phyloP scores from a whole-genome alignment of 2,797 vertebrate species.

The Chrysolophus pictus region DNA sequence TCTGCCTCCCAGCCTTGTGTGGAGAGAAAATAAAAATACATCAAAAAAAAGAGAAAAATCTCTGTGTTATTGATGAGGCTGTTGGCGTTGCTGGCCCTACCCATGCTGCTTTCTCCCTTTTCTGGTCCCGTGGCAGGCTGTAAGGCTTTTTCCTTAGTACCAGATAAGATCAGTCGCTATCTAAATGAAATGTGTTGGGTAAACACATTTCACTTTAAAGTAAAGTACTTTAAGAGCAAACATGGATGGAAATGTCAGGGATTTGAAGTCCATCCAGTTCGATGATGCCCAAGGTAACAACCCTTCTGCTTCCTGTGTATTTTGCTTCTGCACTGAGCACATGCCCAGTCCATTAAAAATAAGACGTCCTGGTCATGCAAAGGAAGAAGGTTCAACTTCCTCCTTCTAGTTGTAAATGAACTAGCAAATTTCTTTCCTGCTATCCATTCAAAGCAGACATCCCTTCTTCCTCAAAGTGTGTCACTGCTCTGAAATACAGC shows the following conservation, averaged over 20 bases:
- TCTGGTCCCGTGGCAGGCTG: no score
- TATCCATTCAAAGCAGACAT: background rate
- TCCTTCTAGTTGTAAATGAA: background rate
- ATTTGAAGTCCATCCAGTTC: background rate
- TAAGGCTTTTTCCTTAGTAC: background rate
- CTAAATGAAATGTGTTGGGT: background rate
- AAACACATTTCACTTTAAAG: slow-evolving; percentile 8
- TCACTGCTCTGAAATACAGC: background rate
- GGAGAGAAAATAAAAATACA: no score
- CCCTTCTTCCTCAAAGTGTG: background rate
- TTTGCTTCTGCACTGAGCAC: background rate
- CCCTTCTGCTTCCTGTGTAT: background rate
- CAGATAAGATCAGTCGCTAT: background rate
- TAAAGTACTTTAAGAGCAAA: background rate
- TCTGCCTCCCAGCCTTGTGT: no score
- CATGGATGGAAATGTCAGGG: background rate
- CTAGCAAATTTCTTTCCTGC: background rate
- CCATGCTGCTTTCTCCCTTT: no score
- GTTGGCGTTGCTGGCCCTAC: no score
- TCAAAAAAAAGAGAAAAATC: no score
- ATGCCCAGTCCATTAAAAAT: background rate
- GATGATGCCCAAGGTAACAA: background rate
- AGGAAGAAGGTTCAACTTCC: background rate
- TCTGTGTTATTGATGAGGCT: no score
- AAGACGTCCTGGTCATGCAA: background rate